Percentiles rank a stretch among this genome's conserved stretches.
Conservation (phyloP, 2,113 vertebrate species). For the Channa argus region DNA sequence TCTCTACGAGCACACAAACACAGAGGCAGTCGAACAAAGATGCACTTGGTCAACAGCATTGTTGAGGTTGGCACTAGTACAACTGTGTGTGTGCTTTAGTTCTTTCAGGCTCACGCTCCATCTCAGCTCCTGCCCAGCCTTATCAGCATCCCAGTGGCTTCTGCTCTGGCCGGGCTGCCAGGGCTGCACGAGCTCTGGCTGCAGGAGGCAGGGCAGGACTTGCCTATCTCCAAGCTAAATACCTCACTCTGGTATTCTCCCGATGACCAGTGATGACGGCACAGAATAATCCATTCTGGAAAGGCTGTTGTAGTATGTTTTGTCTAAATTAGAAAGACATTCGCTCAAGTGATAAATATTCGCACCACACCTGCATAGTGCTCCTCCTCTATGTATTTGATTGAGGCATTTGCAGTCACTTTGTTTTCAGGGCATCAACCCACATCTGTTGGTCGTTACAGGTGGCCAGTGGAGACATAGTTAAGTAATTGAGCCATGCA, state of each 20-base stretch:
- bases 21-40: slow-evolving; percentile 52
- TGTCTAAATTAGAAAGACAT: slow-evolving; percentile 28
- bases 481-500: background rate
- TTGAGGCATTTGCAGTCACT: slow-evolving; percentile 18
- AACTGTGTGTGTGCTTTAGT: slow-evolving; percentile 47
- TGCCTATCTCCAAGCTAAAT: slow-evolving; percentile 44
- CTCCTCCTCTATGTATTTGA: slow-evolving; percentile 1
- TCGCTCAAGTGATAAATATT: slow-evolving; percentile 7
- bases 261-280: slow-evolving; percentile 39
- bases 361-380: slow-evolving; percentile 11
- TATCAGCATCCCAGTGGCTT: slow-evolving; percentile 68
- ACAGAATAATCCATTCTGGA: slow-evolving; percentile 24
- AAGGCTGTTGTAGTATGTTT: slow-evolving; percentile 21
- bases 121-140: slow-evolving; percentile 54
- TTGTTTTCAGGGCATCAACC: slow-evolving; percentile 27
- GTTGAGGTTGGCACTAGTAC: slow-evolving; percentile 58
- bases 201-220: slow-evolving; percentile 37
- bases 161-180: slow-evolving; percentile 55
- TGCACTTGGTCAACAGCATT: slow-evolving; percentile 70
- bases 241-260: slow-evolving; percentile 40
- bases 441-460: slow-evolving; percentile 43
- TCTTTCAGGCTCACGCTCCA: slow-evolving; percentile 44
- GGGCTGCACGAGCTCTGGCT: slow-evolving; percentile 43
- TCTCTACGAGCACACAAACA: slow-evolving; percentile 29
- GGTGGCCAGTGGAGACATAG: slow-evolving; percentile 24